Evolutionary conservation across 2,888 invertebrate genomes (phyloP).

Genomic region (Cabera pusaria): DNA sequence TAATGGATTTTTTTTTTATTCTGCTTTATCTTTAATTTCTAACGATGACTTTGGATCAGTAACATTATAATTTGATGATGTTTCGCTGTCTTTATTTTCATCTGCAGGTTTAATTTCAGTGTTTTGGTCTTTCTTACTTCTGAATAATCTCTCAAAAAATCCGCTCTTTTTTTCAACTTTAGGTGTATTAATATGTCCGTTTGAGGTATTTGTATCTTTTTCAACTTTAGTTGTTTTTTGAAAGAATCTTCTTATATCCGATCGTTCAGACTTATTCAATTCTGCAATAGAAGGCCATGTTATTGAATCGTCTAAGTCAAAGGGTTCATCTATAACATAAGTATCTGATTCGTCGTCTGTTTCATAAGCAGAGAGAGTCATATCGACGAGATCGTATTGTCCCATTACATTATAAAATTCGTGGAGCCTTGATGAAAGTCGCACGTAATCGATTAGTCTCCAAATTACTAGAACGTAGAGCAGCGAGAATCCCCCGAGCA

Average conservation of each 20-base stretch:
- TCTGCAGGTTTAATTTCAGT: not conserved
- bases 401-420: constrained; percentile 64
- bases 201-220: too few species aligned
- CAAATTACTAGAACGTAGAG: constrained; percentile 54
- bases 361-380: constrained; percentile 24
- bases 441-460: constrained; percentile 56
- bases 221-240: constrained; percentile 21
- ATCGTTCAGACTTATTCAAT: constrained; percentile 44
- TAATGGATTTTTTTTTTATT: too few species aligned
- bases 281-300: constrained; percentile 51
- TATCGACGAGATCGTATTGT: constrained; percentile 57
- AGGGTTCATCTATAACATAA: too few species aligned
- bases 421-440: constrained; percentile 62
- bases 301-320: constrained; percentile 18
- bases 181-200: too few species aligned
- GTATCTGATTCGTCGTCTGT: constrained; percentile 4
- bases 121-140: too few species aligned
- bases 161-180: too few species aligned
- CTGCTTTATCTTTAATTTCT: too few species aligned
- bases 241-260: constrained; percentile 43
- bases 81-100: constrained; percentile 1
- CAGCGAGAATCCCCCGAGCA: constrained; percentile 59
- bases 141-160: too few species aligned
- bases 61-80: constrained; percentile 16
- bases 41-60: too few species aligned